Evolutionary conservation across 2,797 vertebrate genomes (phyloP).

Genomic region (Crocodylus rhombifer): DNA sequence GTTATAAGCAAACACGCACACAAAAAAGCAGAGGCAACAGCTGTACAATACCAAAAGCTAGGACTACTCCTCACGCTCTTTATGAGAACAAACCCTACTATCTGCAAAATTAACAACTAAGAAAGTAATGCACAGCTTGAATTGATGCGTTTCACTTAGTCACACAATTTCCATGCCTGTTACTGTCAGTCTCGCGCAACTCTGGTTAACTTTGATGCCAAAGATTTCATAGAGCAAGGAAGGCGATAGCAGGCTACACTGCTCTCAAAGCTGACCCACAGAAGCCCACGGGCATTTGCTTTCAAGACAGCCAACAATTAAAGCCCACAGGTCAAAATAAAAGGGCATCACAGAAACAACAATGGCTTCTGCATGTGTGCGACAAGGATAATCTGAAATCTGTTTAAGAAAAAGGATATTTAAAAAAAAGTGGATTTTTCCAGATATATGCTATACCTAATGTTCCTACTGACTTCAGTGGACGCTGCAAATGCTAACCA

Average conservation of each 20-base stretch:
- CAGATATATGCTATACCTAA: background rate
- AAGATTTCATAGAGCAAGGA: background rate
- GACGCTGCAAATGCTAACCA: background rate
- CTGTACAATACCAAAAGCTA: fast-evolving
- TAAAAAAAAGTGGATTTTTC: background rate
- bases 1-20: fast-evolving
- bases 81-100: fast-evolving
- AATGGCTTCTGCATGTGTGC: background rate
- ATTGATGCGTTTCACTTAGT: background rate
- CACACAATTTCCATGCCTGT: background rate
- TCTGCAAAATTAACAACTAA: background rate
- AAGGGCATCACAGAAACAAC: fast-evolving
- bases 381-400: constrained; percentile 10
- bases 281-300: background rate
- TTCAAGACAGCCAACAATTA: background rate
- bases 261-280: background rate
- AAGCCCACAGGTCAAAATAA: background rate
- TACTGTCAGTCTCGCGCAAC: background rate
- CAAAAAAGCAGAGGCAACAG: fast-evolving
- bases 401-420: background rate
- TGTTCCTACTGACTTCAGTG: background rate
- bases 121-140: background rate
- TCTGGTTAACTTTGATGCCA: background rate
- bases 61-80: background rate
- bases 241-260: fast-evolving